Evolutionary conservation across 2,113 vertebrate genomes (phyloP), one percentile per base, ranked within the genome.

Genomic region (Ifrita kowaldi): DNA sequence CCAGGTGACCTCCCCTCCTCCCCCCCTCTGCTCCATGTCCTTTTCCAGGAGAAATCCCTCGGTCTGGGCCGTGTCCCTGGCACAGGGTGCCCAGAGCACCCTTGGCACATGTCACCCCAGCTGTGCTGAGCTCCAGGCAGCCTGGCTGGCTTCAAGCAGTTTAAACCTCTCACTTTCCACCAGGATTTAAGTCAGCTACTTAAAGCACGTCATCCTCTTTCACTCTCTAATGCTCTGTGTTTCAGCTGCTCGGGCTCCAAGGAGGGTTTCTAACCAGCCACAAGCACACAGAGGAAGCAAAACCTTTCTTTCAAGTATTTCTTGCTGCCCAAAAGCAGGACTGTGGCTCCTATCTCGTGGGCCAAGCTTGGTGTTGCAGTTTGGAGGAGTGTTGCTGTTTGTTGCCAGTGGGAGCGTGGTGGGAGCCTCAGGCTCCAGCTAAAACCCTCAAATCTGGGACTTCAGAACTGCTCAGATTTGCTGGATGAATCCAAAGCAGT

Each of bases 31-130:
- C 47, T 69, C 63, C 4, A 0, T 23, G 30, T 16, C 35, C 16
- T 28, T 30, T 41, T 21, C 49, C 35, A 37, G 63, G 22, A 81
- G 74, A 32, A 90, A 30, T 52, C 32, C 41, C 50, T 16, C 4
- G 20, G 2, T 47, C 62, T n/a, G n/a, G 52, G n/a, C 16, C 0
- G 6, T 70, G 0, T 46, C 49, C 62, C 35, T 1, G 2, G 49
- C 35, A 3, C 27, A 21, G 28, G 41, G 7, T 8, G 12, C 15
- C 42, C 74, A 20, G 33, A 18, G 60, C 19, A 33, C 47, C 35
- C 7, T 8, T 1, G 7, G 71, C 80, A 67, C 8, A 1, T 19
- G 75, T 12, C n/a, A 0, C 6, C 35, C n/a, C 0, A 1, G 14
- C 56, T 41, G 39, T 35, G 21, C 23, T 77, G 56, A 30, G 64